Evolutionary conservation across 92 coral and sea anemone species (phyloP).

Genomic region (Scolanthus callimorphus): DNA sequence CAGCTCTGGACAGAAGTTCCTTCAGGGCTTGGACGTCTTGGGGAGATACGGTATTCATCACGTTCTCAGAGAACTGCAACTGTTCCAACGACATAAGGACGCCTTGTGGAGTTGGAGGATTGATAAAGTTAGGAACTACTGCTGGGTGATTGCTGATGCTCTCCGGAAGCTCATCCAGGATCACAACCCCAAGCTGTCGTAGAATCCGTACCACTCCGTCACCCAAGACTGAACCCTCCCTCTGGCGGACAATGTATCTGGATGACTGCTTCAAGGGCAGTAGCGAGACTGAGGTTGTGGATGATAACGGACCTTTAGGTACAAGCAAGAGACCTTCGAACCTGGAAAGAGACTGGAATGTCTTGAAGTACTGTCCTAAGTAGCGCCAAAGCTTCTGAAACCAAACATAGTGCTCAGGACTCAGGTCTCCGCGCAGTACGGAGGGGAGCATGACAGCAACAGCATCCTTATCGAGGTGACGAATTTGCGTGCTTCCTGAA

Average conservation of each 20-base stretch:
- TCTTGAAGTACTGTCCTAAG: constrained; percentile 39
- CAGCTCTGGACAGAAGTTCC: constrained; percentile 26
- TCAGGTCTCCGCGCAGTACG: no score
- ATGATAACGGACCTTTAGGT: constrained; percentile 32
- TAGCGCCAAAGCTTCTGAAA: constrained; percentile 69
- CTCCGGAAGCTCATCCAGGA: constrained; percentile 37
- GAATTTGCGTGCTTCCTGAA: no score
- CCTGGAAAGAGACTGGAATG: constrained; percentile 8
- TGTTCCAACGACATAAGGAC: no score
- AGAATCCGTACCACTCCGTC: constrained; percentile 12
- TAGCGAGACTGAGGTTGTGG: constrained; percentile 13
- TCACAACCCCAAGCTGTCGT: constrained; percentile 33
- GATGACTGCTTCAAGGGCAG: constrained; percentile 35
- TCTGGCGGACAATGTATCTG: constrained; percentile 20
- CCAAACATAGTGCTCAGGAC: no score
- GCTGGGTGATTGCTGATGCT: constrained; percentile 34
- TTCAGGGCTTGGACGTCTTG: constrained; percentile 38
- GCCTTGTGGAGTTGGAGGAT: no score
- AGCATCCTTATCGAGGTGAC: no score
- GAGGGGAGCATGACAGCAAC: no score
- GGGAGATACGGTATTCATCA: no score
- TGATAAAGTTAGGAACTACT: constrained; percentile 27
- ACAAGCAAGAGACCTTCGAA: constrained; percentile 62
- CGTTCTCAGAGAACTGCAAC: no score
- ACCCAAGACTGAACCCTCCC: constrained; percentile 16